Conservation (phyloP, 1,140 invertebrate genomes). For the Hesperophylax magnus region DNA sequence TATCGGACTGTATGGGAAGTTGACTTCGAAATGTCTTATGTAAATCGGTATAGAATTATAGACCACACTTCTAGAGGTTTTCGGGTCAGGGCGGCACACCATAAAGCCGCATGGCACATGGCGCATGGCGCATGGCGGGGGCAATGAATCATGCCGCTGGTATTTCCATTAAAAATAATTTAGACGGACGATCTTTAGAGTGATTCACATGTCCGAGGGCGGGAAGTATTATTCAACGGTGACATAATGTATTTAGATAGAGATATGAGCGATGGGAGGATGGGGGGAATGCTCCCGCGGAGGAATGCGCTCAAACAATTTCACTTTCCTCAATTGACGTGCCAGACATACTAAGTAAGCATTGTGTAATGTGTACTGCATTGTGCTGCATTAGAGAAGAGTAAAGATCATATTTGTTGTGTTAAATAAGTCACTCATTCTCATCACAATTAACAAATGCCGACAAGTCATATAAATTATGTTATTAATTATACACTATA, state of each 20-base stretch:
- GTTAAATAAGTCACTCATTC: too few relatives aligned
- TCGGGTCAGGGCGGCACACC: too few relatives aligned
- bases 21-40: too few relatives aligned
- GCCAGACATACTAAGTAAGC: constrained; percentile 3
- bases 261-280: not conserved
- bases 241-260: constrained; percentile 14
- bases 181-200: constrained; percentile 20
- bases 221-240: not conserved
- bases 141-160: constrained; percentile 19
- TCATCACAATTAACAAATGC: too few relatives aligned
- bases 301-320: constrained; percentile 19
- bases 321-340: constrained; percentile 32
- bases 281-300: constrained; percentile 21
- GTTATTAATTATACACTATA: too few relatives aligned
- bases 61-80: too few relatives aligned
- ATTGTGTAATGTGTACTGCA: too few relatives aligned
- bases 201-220: constrained; percentile 42
- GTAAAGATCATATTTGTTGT: too few relatives aligned
- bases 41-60: too few relatives aligned
- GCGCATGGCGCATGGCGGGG: not conserved
- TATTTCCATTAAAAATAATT: constrained; percentile 40
- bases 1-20: too few relatives aligned
- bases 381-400: too few relatives aligned
- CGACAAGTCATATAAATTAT: too few relatives aligned
- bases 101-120: not conserved